A percentile compares a stretch with the other conserved stretches of the same genome.
Conservation (phyloP, 2,797 vertebrate species). For the Phataginus tricuspis region DNA sequence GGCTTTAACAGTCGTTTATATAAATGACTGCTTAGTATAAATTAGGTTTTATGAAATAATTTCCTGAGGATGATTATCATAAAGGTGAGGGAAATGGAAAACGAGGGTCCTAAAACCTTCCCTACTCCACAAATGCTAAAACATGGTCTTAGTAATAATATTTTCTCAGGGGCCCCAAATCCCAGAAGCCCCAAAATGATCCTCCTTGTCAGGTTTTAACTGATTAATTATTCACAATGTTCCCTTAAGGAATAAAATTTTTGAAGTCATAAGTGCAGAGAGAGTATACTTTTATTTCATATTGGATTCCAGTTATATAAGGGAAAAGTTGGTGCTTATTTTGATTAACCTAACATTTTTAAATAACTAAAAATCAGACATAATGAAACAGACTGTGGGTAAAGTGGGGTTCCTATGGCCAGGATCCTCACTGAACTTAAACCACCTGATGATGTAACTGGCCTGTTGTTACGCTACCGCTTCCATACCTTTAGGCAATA, state of each 20-base stretch:
- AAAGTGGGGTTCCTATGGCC: too few relatives aligned
- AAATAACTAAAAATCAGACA: not conserved
- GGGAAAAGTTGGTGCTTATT: not conserved
- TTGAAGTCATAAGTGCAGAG: not conserved
- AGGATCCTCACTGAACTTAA: too few relatives aligned
- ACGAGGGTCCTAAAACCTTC: not conserved
- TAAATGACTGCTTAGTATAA: slow-evolving; percentile 46
- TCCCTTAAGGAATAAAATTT: not conserved
- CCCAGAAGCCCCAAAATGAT: slow-evolving; percentile 30
- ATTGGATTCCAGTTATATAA: not conserved
- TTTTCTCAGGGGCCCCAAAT: not conserved
- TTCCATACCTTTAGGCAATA: too few relatives aligned
- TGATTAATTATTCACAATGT: slow-evolving; percentile 4
- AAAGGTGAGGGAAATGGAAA: slow-evolving; percentile 31
- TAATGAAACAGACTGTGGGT: not conserved
- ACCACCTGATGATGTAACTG: too few relatives aligned
- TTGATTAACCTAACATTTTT: not conserved
- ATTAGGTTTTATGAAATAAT: slow-evolving; percentile 46
- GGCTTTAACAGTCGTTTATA: not conserved
- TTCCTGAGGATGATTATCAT: slow-evolving; percentile 46
- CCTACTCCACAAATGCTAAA: not conserved
- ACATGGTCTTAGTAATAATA: not conserved
- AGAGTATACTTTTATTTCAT: not conserved
- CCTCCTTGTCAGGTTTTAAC: not conserved
- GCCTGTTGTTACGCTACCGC: too few relatives aligned